Evolutionary conservation across 2,797 vertebrate genomes (phyloP), one percentile per base, ranked within the genome.

Genomic region (Pogoniulus pusillus): DNA sequence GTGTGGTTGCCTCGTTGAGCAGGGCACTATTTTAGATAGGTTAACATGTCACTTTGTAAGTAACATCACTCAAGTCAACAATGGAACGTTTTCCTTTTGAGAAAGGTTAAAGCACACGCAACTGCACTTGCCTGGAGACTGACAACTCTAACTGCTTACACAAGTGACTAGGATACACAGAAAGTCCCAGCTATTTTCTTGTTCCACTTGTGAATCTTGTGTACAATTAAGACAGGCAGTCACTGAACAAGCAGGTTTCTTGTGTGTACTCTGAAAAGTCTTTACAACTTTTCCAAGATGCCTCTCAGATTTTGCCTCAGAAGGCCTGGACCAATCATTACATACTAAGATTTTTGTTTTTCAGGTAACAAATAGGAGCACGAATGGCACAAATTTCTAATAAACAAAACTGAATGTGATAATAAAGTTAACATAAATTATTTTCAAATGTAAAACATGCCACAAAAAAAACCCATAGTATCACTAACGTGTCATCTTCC

Each of bases 401-500:
- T 15, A 71, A 76, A 34, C 1, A 5, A 91, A 89, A 91, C 41
- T 39, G 78, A 72, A 30, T 18, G 24, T 47, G 64, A 29, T 17
- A 72, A 45, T n/a, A 73, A 91, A 82, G 76, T 30, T 6, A 73
- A 82, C 26, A 32, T 23, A 73, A 90, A 79, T 23, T 60, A 65
- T 30, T 90, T 86, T 51, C 16, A 62, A 32, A 63, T 5, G 35
- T 24, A 64, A 83, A 70, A 57, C 66, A 54, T 71, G 76, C 51
- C 71, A 64, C 55, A 62, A 64, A 58, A 62, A 93, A 57, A 4
- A 0, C n/a, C n/a, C 29, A 13, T 2, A 43, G 65, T 3, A 39
- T 76, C 85, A 93, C 94, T 89, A 93, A 94, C 66, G 19, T 92
- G 89, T 86, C 66, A 60, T 60, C 32, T 17, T 63, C 32, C 55